phyloP scores from a whole-genome alignment of 2,888 invertebrate genomes.

The Troilus luridus region DNA sequence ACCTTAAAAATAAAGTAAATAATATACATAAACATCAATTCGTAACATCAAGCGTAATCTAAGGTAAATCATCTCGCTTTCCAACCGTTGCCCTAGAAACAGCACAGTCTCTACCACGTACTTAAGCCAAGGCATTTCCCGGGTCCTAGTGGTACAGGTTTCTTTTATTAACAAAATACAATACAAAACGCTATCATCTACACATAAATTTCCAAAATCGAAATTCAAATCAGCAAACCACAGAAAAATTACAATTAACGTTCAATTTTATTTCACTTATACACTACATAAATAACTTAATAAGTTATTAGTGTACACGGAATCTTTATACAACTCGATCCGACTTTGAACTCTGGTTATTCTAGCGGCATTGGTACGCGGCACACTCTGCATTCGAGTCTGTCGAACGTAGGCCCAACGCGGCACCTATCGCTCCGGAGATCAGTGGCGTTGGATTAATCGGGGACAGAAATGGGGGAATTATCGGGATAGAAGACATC shows the following conservation, averaged over 20 bases:
- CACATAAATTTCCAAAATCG: too few relatives aligned
- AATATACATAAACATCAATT: too few relatives aligned
- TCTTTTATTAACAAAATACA: too few relatives aligned
- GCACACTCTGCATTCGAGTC: not conserved
- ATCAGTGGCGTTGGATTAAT: not conserved
- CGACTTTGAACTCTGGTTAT: not conserved
- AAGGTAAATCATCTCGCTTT: too few relatives aligned
- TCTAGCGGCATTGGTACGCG: not conserved
- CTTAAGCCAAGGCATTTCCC: too few relatives aligned
- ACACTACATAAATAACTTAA: not conserved
- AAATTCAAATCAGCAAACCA: not conserved
- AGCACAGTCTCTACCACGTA: too few relatives aligned
- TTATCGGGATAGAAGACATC: not conserved
- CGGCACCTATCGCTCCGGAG: not conserved
- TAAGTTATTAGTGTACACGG: not conserved
- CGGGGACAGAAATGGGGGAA: not conserved
- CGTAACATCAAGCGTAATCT: too few relatives aligned
- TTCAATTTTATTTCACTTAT: not conserved
- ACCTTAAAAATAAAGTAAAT: too few relatives aligned
- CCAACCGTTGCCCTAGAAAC: too few relatives aligned
- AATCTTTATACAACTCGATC: not conserved
- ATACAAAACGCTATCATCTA: too few relatives aligned
- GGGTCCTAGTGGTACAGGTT: too few relatives aligned
- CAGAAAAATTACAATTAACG: not conserved
- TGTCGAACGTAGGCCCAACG: not conserved